A percentile compares a stretch with the other conserved stretches of the same genome.
Conservation (phyloP, 2,113 vertebrate genomes). For the Recurvirostra avosetta region DNA sequence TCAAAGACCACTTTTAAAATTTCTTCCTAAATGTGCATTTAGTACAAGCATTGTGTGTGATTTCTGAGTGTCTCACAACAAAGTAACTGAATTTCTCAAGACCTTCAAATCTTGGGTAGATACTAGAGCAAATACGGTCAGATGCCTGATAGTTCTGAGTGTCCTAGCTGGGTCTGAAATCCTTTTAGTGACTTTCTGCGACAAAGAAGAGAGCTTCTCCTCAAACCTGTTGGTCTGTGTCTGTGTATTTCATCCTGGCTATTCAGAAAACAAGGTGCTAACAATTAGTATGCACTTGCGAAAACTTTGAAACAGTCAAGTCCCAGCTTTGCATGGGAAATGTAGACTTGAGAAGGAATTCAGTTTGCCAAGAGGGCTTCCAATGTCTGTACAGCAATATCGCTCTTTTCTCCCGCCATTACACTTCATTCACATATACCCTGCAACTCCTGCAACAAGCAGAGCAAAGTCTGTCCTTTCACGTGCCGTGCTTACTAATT, state of each 20-base stretch:
- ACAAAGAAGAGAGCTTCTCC: background rate
- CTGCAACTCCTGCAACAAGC: background rate
- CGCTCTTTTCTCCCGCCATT: background rate
- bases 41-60: background rate
- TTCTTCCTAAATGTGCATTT: background rate
- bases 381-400: background rate
- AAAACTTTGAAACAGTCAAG: background rate
- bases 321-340: background rate
- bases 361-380: background rate
- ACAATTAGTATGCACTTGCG: background rate
- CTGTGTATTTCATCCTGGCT: background rate
- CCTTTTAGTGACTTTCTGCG: background rate
- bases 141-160: background rate
- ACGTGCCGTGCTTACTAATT: background rate
- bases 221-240: background rate
- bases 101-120: background rate
- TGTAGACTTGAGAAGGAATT: background rate
- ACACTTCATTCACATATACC: background rate
- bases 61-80: background rate
- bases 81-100: background rate
- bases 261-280: background rate
- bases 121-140: accelerated
- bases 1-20: background rate
- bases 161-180: background rate
- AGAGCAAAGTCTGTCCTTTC: background rate